These are phyloP conservation scores for Myotis planiceps DNA, from an alignment of 2,797 vertebrate genomes.

Conservation along the genomic window DNA sequence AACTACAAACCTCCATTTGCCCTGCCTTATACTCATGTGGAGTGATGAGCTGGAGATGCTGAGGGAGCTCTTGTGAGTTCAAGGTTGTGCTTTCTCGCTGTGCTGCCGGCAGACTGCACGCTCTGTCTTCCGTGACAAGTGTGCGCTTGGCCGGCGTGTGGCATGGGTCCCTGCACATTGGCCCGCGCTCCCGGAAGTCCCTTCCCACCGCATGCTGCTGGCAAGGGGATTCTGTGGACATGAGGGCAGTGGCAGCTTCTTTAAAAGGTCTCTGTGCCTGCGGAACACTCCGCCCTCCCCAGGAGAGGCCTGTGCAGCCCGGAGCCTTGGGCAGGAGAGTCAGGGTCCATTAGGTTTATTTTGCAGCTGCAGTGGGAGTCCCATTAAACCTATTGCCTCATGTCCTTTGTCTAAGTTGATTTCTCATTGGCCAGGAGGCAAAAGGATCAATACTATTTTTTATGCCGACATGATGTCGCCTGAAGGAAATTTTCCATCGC, in stretches of 20 bases:
- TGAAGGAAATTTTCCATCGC: slow-evolving; percentile 37
- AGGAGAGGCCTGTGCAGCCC: neutral
- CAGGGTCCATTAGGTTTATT: neutral
- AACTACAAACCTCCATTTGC: neutral
- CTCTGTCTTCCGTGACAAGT: neutral
- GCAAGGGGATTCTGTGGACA: neutral
- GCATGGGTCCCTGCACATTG: neutral
- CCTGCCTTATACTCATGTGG: neutral
- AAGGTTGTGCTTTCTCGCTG: neutral
- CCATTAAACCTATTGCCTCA: slow-evolving; percentile 17
- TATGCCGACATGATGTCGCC: neutral
- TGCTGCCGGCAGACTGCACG: neutral
- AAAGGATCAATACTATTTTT: slow-evolving; percentile 50
- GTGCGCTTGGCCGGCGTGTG: rapidly evolving
- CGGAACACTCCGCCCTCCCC: neutral
- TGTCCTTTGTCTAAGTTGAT: slow-evolving; percentile 62
- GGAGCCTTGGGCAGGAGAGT: neutral
- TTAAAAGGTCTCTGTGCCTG: neutral
- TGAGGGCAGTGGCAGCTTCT: neutral
- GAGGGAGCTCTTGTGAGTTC: neutral
- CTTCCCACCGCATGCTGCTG: neutral
- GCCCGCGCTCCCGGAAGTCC: neutral
- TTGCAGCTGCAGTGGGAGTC: neutral
- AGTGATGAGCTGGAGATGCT: neutral
- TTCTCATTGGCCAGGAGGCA: slow-evolving; percentile 54